These are phyloP conservation scores for Andrena chrysosceles DNA, from an alignment of 2,888 invertebrate species.

Conservation along the genomic window DNA sequence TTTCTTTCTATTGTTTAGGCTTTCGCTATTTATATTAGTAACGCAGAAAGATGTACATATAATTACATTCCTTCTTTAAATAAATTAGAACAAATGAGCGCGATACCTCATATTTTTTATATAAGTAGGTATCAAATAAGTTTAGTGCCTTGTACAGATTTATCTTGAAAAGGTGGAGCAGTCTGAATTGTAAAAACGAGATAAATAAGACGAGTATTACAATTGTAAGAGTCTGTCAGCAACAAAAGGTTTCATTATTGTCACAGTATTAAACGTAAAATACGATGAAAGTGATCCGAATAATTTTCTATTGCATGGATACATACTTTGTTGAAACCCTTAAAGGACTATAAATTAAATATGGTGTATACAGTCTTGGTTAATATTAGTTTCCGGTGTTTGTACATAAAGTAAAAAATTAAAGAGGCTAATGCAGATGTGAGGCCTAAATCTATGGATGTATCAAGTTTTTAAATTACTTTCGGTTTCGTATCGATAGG, in stretches of 20 bases:
- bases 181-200: constrained; percentile 31
- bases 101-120: constrained; percentile 58
- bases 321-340: constrained; percentile 62
- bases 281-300: constrained; percentile 11
- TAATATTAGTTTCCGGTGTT: constrained; percentile 65
- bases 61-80: constrained; percentile 51
- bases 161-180: constrained; percentile 37
- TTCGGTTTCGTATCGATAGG: constrained; percentile 30
- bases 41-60: constrained; percentile 48
- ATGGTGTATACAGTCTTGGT: constrained; percentile 57
- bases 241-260: constrained; percentile 15
- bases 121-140: constrained; percentile 53
- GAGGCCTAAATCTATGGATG: constrained; percentile 60
- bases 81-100: constrained; percentile 41
- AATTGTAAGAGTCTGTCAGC: constrained; percentile 27
- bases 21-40: constrained; percentile 22
- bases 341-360: constrained; percentile 63
- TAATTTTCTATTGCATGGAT: constrained; percentile 52
- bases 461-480: constrained; percentile 26
- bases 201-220: constrained; percentile 22
- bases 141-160: constrained; percentile 64
- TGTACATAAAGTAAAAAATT: constrained; percentile 69
- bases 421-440: constrained; percentile 54
- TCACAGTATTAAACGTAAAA: constrained; percentile 40
- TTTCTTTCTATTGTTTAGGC: constrained; percentile 10